Evolutionary conservation across 2,113 vertebrate genomes (phyloP).

Genomic region (Aramus guarauna): DNA sequence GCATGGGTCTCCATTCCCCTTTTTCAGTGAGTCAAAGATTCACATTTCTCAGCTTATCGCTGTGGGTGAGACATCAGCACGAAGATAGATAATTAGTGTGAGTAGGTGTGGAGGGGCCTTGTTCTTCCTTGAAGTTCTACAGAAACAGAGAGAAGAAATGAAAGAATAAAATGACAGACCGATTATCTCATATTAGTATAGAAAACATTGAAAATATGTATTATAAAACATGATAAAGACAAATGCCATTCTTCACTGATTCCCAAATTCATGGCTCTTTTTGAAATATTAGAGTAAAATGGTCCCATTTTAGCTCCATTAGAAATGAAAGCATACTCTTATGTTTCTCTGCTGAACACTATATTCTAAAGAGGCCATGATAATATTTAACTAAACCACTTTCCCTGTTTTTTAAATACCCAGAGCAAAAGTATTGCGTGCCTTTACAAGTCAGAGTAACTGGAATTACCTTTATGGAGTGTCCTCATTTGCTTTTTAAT

Average conservation of each 20-base stretch:
- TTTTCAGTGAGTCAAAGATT: background rate
- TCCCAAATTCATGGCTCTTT: background rate
- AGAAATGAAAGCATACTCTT: background rate
- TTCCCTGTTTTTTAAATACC: background rate
- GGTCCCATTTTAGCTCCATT: background rate
- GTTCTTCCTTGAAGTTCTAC: background rate
- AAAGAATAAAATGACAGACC: background rate
- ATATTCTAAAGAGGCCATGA: background rate
- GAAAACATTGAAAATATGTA: background rate
- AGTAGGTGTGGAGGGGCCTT: background rate
- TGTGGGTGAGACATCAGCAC: background rate
- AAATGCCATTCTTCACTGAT: background rate
- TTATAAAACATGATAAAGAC: background rate
- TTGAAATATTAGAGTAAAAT: background rate
- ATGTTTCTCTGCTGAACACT: background rate
- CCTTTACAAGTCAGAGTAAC: background rate
- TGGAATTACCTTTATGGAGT: background rate
- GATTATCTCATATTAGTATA: background rate
- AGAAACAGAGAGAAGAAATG: background rate
- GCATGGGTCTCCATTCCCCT: background rate
- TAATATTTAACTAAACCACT: background rate
- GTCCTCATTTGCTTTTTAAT: slow-evolving; percentile 32
- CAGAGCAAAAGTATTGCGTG: background rate
- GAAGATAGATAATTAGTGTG: background rate
- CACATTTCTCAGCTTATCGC: background rate